Conservation (phyloP, 2,113 vertebrate genomes). For the Corvus hawaiiensis region DNA sequence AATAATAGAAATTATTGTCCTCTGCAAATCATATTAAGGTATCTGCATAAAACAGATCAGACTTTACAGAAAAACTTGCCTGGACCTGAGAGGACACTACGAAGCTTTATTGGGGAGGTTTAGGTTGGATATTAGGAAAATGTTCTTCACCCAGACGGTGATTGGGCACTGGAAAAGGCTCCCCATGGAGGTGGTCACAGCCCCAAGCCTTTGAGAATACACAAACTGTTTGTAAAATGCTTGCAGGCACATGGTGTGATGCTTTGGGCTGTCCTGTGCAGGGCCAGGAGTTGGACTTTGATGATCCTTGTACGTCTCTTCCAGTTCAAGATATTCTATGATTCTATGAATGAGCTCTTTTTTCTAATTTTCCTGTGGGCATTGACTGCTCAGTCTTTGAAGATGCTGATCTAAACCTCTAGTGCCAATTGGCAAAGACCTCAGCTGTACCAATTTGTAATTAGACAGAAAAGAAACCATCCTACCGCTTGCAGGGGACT, state of each 20-base stretch:
- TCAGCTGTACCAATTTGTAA: background rate
- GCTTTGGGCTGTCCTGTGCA: background rate
- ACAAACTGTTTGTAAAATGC: background rate
- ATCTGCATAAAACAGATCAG: background rate
- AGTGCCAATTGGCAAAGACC: background rate
- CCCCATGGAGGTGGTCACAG: background rate
- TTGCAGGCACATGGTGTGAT: background rate
- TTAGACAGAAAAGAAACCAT: background rate
- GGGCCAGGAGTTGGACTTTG: background rate
- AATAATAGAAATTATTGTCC: background rate
- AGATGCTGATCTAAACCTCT: background rate
- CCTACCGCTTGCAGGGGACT: background rate
- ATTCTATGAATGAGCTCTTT: background rate
- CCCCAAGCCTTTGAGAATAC: background rate
- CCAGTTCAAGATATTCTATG: background rate
- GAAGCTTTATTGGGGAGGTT: background rate
- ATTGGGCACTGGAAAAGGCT: background rate
- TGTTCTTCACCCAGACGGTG: background rate
- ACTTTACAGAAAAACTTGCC: background rate
- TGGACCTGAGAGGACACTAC: rapidly evolving
- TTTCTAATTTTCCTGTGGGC: background rate
- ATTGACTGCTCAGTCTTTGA: background rate
- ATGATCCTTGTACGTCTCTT: background rate
- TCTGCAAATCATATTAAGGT: background rate
- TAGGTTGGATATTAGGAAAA: background rate